These are phyloP conservation scores for Kryptolebias ocellatus DNA, from an alignment of 2,797 vertebrate species.

Conservation along the genomic window DNA sequence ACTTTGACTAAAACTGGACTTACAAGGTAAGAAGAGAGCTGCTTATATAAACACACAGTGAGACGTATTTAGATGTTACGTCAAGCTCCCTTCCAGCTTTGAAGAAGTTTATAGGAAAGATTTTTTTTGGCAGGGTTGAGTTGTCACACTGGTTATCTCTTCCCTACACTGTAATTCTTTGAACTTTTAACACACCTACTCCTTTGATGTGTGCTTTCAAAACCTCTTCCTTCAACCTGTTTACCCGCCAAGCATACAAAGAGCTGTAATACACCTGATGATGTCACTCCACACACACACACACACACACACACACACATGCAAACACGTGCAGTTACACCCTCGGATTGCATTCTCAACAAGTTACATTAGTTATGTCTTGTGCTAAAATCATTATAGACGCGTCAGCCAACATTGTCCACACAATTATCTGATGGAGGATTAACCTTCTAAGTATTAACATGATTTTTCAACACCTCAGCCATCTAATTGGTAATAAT, in stretches of 20 bases:
- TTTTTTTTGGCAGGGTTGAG: slow-evolving; percentile 55
- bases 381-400: no score
- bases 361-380: slow-evolving; percentile 14
- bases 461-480: no score
- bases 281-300: slow-evolving; percentile 44
- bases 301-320: slow-evolving; percentile 9
- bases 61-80: slow-evolving; percentile 54
- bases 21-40: slow-evolving; percentile 34
- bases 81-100: slow-evolving; percentile 48
- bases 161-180: slow-evolving; percentile 58
- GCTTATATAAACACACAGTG: slow-evolving; percentile 41
- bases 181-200: slow-evolving; percentile 57
- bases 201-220: slow-evolving; percentile 60
- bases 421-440: no score
- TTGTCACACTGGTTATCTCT: slow-evolving; percentile 61
- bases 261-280: slow-evolving; percentile 31
- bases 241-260: slow-evolving; percentile 34
- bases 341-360: slow-evolving; percentile 42
- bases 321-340: background rate
- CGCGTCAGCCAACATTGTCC: no score
- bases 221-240: slow-evolving; percentile 54
- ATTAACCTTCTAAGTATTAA: no score
- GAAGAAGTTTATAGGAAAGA: slow-evolving; percentile 47
- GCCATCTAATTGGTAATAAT: no score
- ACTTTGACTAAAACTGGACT: slow-evolving; percentile 46